Base-by-base conservation (phyloP, 2,888 invertebrate species). In the Neocrepidodera transversa region DNA sequence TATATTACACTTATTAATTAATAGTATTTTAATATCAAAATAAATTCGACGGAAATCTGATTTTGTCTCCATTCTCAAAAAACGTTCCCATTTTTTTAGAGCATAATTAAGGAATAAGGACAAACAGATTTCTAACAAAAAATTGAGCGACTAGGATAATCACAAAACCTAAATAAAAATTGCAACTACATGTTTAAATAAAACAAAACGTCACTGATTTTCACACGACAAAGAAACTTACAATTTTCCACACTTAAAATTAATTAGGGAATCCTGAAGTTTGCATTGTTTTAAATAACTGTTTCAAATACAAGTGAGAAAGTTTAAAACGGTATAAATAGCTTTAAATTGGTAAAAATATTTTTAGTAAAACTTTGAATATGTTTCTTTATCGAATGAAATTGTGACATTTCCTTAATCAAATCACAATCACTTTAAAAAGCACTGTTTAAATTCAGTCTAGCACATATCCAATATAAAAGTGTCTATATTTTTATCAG, bases 131-230 rank as follows among this genome's bases (percentile, higher is more conserved):
- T 48, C 57, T 57, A 58, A 63, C 62, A 65, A 64, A n/a, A 73
- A 66, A 70, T 71, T 74, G 73, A 77, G 75, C 74, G 78, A 78
- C 78, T 78, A 78, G 78, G 76, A 73, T 67, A 72, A 78, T 78
- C 78, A 78, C 78, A 76, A 74, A 74, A 74, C 73, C 74, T 75
- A 76, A 69, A 68, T 42, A 67, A 58, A 66, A 69, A 72, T 70
- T 71, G 72, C 71, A 69, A 71, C 67, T 69, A 67, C 68, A 64
- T 35, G 26, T 48, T 54, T 47, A 51, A 40, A 40, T 16, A 40
- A 28, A 36, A 50, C 40, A 32, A 13, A 32, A 23, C 3, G 10
- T 13, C 32, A 32, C n/a, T 32, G 10, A 4, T 11, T 32, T 32
- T 32, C 32, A 32, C n/a, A 13, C 2, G 35, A 35, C 18, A 48